phyloP scores from a whole-genome alignment of 2,797 vertebrate genomes.

The Leptodactylus fallax region DNA sequence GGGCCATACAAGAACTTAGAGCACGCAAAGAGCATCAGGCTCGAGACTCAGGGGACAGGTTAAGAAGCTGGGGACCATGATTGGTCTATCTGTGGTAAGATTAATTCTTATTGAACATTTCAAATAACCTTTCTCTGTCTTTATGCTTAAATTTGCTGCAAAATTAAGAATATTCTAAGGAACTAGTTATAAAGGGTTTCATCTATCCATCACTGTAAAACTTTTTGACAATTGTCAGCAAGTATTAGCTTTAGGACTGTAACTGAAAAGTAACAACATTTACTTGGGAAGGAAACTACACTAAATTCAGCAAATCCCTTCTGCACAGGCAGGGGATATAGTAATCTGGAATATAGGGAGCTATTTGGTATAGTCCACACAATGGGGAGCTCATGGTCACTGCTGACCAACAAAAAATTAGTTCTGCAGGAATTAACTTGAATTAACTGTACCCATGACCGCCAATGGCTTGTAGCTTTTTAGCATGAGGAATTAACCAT shows the following conservation, averaged over 20 bases:
- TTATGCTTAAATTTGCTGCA: neutral
- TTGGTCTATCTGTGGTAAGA: conserved; percentile 19
- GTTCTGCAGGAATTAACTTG: neutral
- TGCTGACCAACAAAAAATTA: neutral
- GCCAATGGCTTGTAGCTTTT: neutral
- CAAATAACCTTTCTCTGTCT: neutral
- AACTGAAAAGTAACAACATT: neutral
- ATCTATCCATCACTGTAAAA: neutral
- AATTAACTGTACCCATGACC: neutral
- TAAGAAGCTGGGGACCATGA: conserved; percentile 57
- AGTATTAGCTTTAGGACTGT: neutral
- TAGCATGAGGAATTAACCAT: neutral
- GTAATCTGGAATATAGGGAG: neutral
- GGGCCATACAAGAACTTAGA: conserved; percentile 51
- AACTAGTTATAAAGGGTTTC: neutral
- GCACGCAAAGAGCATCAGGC: conserved; percentile 42
- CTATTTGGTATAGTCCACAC: neutral
- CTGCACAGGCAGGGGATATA: neutral
- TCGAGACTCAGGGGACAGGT: conserved; percentile 39
- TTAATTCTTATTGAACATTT: neutral
- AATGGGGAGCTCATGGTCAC: neutral
- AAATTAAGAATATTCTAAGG: neutral
- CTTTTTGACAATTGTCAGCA: neutral
- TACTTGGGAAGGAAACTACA: neutral
- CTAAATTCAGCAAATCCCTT: no score